Percentiles rank a stretch among this genome's conserved stretches.
These are phyloP conservation scores for Danionella dracula DNA, from an alignment of 2,797 vertebrate species.

Conservation along the genomic window DNA sequence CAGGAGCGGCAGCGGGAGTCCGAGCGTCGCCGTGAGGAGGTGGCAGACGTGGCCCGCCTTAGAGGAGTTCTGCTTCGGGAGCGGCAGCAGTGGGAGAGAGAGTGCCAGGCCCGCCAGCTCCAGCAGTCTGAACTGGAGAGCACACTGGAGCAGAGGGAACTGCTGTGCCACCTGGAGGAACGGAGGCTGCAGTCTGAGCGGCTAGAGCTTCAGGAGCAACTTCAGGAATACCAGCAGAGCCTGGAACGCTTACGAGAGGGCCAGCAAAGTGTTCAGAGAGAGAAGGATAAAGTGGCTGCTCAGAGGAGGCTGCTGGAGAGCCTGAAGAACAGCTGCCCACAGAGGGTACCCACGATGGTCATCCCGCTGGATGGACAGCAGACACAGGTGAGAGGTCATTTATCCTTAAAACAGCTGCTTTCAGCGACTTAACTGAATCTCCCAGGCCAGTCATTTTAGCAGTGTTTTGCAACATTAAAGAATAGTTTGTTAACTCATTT, in stretches of 20 bases:
- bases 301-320: slow-evolving; percentile 63
- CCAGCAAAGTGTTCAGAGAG: slow-evolving; percentile 78
- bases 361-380: slow-evolving; percentile 64
- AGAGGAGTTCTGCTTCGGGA: slow-evolving; percentile 76
- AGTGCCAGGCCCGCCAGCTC: slow-evolving; percentile 71
- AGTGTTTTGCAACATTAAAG: no score
- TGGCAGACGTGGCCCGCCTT: slow-evolving; percentile 66
- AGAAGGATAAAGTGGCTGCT: slow-evolving; percentile 67
- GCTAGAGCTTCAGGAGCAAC: slow-evolving; percentile 70
- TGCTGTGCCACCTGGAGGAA: slow-evolving; percentile 67
- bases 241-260: slow-evolving; percentile 85
- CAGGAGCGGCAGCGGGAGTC: slow-evolving; percentile 77
- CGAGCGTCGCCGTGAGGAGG: slow-evolving; percentile 78
- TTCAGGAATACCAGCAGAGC: slow-evolving; percentile 84
- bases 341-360: slow-evolving; percentile 69
- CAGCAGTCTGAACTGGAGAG: slow-evolving; percentile 72
- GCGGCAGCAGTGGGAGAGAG: slow-evolving; percentile 78
- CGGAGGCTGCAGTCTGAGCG: slow-evolving; percentile 67
- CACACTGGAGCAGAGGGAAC: slow-evolving; percentile 69
- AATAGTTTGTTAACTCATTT: no score
- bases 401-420: no score
- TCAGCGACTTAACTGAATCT: no score
- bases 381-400: slow-evolving; percentile 20
- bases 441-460: no score
- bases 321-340: slow-evolving; percentile 71